A percentile compares a stretch with the other conserved stretches of the same genome.
These are phyloP conservation scores for Pachydiplax longipennis DNA, from an alignment of 2,888 invertebrate species.

Conservation along the genomic window DNA sequence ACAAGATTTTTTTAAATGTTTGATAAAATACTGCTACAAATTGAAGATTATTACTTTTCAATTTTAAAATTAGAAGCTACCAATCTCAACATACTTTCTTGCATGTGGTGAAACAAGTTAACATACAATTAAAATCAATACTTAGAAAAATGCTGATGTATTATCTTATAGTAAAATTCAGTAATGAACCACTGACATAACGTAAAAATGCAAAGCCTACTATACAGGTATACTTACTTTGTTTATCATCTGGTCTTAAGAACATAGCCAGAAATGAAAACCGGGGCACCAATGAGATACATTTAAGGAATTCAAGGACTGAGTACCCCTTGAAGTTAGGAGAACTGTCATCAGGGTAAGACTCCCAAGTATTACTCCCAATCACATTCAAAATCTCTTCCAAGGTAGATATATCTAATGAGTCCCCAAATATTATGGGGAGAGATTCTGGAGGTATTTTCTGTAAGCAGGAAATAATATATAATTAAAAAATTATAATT, in stretches of 20 bases:
- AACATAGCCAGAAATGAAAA: slow-evolving; percentile 34
- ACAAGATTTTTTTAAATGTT: background rate
- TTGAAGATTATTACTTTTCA: too few relatives aligned
- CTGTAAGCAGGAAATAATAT: background rate
- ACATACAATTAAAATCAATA: background rate
- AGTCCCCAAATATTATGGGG: slow-evolving; percentile 1
- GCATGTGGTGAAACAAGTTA: too few relatives aligned
- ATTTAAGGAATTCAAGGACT: background rate
- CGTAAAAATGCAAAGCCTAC: background rate
- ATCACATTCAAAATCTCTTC: background rate
- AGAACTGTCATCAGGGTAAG: background rate
- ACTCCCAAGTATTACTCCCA: background rate
- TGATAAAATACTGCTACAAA: too few relatives aligned
- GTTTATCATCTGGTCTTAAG: slow-evolving; percentile 47
- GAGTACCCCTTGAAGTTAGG: background rate
- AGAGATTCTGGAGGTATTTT: slow-evolving; percentile 27
- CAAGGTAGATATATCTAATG: slow-evolving; percentile 1
- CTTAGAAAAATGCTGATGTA: background rate
- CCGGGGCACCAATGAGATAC: slow-evolving; percentile 2
- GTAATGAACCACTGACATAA: background rate
- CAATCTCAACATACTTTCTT: too few relatives aligned
- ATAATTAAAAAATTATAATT: background rate
- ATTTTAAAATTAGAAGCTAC: too few relatives aligned
- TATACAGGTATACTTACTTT: background rate
- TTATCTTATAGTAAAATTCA: background rate